Base-by-base conservation (phyloP, 2,888 invertebrate genomes). In the Phalangium opilio region DNA sequence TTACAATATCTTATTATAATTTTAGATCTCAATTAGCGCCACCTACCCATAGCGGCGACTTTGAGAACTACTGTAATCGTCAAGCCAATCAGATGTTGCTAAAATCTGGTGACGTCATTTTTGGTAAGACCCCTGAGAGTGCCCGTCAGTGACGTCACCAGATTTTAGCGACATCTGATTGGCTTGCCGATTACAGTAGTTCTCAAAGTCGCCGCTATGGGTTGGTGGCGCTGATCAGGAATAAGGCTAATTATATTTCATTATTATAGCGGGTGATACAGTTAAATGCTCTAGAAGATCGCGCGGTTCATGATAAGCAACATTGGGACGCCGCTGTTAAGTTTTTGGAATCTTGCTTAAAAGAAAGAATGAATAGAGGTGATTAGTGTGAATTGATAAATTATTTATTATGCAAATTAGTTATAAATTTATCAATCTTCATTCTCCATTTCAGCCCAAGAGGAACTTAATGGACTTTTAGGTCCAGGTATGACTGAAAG, bases 261-360 rank as follows among this genome's bases (percentile, higher is more conserved):
- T 42, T 20, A 34, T 3, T 21, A 18, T 68, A 93, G 14, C 73
- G 87, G n/a, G 89, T 95, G 3, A 83, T 98, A 49, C 96, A 98
- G 64, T 67, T 90, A 50, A 96, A 93, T 67, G 85, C 90, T 0
- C 69, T 98, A 18, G 93, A 95, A 64, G 90, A 91, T 67, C 74
- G 83, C 11, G 79, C 79, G 33, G 79, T 91, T 10, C 77, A 78
- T 48, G 85, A 87, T 63, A 86, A 86, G 65, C 69, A 75, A 14
- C 83, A 87, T 53, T 98, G 98, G 98, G 93, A 96, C 69, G 73
- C 77, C 32, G 91, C 96, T 14, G 82, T 91, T 8, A 74, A 77
- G 58, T 91, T 96, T 65, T 75, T 96, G 67, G 89, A 93, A 65
- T 71, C 71, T 0, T 84, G 86, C 1, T 75, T 95, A 0, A 76